These are phyloP conservation scores for Alviniconcha marisindica DNA, from an alignment of 1,140 invertebrate species.

Conservation along the genomic window DNA sequence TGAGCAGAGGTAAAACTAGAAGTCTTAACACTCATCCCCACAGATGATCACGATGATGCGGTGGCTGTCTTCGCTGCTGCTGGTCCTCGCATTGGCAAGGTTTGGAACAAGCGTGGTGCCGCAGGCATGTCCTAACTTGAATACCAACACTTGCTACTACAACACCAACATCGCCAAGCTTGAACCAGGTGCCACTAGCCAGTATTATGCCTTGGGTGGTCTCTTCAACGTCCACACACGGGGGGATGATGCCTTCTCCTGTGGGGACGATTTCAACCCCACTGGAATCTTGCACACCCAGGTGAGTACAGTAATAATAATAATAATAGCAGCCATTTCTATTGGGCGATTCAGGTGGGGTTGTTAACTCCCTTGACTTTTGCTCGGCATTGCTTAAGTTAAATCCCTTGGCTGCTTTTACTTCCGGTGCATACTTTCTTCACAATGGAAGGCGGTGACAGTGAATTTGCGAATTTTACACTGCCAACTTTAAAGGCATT, in stretches of 20 bases:
- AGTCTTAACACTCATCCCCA: neutral
- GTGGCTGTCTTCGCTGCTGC: neutral
- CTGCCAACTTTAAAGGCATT: no score
- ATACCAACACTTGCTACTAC: neutral
- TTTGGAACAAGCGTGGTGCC: neutral
- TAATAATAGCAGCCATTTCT: neutral
- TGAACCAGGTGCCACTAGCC: neutral
- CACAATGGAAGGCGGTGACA: neutral
- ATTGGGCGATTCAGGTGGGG: neutral
- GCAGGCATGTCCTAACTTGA: neutral
- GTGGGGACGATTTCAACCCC: conserved; percentile 28
- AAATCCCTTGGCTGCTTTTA: neutral
- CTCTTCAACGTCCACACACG: conserved; percentile 46
- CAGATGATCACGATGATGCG: neutral
- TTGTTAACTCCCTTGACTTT: neutral
- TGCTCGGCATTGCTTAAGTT: no score
- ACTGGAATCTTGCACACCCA: neutral
- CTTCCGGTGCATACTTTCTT: neutral
- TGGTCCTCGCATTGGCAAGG: neutral
- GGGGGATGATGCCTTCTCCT: conserved; percentile 47
- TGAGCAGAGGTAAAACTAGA: neutral
- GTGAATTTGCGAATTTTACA: neutral
- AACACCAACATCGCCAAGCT: neutral
- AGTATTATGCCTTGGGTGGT: neutral
- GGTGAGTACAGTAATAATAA: neutral